Base-by-base conservation (phyloP, 2,113 vertebrate genomes). In the Hemiprocne comata region DNA sequence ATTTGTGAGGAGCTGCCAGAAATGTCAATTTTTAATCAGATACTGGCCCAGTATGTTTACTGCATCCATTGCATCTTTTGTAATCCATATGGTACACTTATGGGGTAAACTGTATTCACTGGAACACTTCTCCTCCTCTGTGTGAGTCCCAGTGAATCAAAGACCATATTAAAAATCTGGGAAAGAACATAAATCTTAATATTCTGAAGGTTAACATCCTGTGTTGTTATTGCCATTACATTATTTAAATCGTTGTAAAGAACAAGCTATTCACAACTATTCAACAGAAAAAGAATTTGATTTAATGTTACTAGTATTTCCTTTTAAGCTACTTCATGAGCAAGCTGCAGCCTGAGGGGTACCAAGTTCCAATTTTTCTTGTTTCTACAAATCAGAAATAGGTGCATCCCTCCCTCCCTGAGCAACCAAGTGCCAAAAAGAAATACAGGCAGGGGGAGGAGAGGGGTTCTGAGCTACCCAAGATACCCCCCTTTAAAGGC, bases 111-210 rank as follows among this genome's bases (percentile, higher is more conserved):
- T 20, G 88, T 89, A 53, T 46, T 93, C 69, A 72, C 42, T 78
- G 62, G 55, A 84, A 77, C 42, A 42, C 17, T 33, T 69, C 31
- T 94, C 82, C 72, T 91, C 79, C 85, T 50, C 19, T 67, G 91
- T 21, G 12, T 69, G 91, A 94, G 62, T 93, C 77, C 77, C 60
- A 75, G 73, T 81, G 73, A 74, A 77, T 70, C 82, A 94, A 79
- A 18, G 2, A n/a, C 23, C 20, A 5, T 17, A 44, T 36, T 36
- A 83, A 83, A 86, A 87, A 85, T 46, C 17, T 12, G 62, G 78
- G 79, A 64, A 89, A 89, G 69, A 80, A 65, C 51, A 33, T 61
- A 10, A 3, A 75, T 46, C 64, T 77, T 55, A 42, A 14, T 24
- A 48, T 10, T 74, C 51, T 44, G 17, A 31, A 85, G 71, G 64